Percentiles rank a stretch among this genome's conserved stretches.
Evolutionary conservation across 1,140 invertebrate species (phyloP).

Genomic region (Temnothorax nylanderi): DNA sequence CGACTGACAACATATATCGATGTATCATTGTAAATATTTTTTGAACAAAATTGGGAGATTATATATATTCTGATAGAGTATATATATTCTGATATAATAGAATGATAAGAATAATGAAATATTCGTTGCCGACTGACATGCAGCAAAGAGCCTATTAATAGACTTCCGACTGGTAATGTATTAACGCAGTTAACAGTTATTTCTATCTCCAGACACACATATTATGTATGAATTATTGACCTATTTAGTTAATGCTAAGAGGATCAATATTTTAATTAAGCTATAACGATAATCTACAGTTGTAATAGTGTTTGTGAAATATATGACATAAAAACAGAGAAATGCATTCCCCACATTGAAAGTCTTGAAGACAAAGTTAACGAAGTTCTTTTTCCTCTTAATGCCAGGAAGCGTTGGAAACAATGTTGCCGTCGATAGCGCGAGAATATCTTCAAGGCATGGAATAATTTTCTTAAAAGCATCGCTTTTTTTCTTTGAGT

Average conservation of each 20-base stretch:
- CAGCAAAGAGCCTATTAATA: no score
- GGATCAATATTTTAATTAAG: neutral
- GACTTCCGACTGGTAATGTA: no score
- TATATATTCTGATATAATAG: neutral
- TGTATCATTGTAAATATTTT: neutral
- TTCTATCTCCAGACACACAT: neutral
- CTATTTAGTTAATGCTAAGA: neutral
- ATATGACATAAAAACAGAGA: neutral
- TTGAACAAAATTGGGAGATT: neutral
- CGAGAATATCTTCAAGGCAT: slow-evolving; percentile 40
- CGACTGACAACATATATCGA: neutral
- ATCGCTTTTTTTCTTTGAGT: slow-evolving; percentile 6
- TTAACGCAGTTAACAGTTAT: no score
- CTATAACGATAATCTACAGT: neutral
- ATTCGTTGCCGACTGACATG: neutral
- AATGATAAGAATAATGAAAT: neutral
- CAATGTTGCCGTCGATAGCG: slow-evolving; percentile 29
- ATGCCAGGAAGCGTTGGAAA: slow-evolving; percentile 3
- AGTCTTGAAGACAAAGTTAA: slow-evolving; percentile 33
- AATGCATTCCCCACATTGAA: neutral
- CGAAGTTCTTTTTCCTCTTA: slow-evolving; percentile 2
- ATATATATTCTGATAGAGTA: neutral
- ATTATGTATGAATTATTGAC: neutral
- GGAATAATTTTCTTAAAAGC: slow-evolving; percentile 59
- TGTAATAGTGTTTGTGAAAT: neutral